Evolutionary conservation across 2,888 invertebrate genomes (phyloP).

Genomic region (Aspidiotus destructor): DNA sequence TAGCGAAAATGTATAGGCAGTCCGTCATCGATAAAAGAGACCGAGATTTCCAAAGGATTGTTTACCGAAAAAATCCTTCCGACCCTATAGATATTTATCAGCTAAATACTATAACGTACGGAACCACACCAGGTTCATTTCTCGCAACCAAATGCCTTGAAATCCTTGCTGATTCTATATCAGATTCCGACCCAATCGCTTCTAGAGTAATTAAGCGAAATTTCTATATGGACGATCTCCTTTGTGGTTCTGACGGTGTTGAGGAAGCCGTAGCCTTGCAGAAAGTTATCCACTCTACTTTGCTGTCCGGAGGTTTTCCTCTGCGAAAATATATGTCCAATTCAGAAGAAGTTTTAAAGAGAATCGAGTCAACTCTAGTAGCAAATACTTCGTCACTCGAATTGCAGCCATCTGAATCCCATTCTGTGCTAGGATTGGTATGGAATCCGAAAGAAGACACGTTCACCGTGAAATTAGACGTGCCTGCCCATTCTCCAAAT

Average conservation of each 20-base stretch:
- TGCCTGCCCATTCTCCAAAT: background rate
- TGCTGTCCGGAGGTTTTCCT: background rate
- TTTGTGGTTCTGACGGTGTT: background rate
- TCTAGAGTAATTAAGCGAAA: background rate
- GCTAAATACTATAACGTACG: conserved; percentile 2
- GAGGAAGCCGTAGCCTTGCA: background rate
- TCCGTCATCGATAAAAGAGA: background rate
- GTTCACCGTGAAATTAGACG: background rate
- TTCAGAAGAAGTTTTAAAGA: background rate
- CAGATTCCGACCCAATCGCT: background rate
- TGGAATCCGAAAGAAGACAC: conserved; percentile 3
- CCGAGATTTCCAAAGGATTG: background rate
- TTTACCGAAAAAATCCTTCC: background rate
- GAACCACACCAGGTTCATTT: conserved; percentile 12
- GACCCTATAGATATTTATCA: background rate
- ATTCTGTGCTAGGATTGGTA: background rate
- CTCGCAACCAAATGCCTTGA: background rate
- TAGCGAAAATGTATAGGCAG: background rate
- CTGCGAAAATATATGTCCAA: conserved; percentile 6
- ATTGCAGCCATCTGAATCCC: no score
- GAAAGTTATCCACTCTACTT: background rate
- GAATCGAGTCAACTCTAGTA: background rate
- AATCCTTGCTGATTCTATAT: background rate
- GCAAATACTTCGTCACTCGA: background rate
- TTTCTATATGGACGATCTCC: conserved; percentile 16